Evolutionary conservation across 2,888 invertebrate species (phyloP).

Genomic region (Oxytorus armatus): DNA sequence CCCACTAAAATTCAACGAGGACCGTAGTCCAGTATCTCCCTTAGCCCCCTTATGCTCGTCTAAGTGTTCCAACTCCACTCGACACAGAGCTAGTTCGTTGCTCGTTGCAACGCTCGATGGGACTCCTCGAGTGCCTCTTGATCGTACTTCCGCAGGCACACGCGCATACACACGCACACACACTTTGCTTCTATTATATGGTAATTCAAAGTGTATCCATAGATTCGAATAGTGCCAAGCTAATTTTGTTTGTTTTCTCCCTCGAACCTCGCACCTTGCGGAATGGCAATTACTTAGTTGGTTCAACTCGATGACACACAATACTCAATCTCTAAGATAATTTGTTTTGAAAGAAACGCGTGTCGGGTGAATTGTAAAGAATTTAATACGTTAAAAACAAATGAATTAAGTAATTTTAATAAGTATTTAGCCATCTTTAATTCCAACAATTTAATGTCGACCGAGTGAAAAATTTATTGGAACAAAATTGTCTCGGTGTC

Average conservation of each 20-base stretch:
- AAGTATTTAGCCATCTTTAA: too few relatives aligned
- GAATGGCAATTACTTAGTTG: too few relatives aligned
- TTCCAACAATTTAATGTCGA: too few relatives aligned
- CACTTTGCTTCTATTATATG: conserved; percentile 56
- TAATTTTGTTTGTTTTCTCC: not conserved
- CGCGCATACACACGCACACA: conserved; percentile 11
- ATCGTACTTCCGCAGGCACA: conserved; percentile 29
- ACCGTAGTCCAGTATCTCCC: conserved; percentile 44
- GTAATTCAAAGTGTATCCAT: conserved; percentile 32
- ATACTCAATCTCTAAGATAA: too few relatives aligned
- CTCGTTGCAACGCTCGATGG: conserved; percentile 51
- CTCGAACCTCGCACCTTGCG: too few relatives aligned
- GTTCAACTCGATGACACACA: too few relatives aligned
- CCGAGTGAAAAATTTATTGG: not conserved
- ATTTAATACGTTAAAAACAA: too few relatives aligned
- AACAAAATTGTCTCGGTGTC: not conserved
- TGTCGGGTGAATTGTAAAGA: too few relatives aligned
- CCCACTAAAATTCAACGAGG: conserved; percentile 37
- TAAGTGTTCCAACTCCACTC: conserved; percentile 66
- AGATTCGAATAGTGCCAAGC: not conserved
- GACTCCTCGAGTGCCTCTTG: conserved; percentile 39
- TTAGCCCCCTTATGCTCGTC: conserved; percentile 3
- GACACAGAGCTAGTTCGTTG: conserved; percentile 38
- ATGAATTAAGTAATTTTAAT: too few relatives aligned
- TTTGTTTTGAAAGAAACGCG: too few relatives aligned